A percentile compares a stretch with the other conserved stretches of the same genome.
These are phyloP conservation scores for Aphelinus atriplicis DNA, from an alignment of 1,140 invertebrate genomes.

Conservation along the genomic window DNA sequence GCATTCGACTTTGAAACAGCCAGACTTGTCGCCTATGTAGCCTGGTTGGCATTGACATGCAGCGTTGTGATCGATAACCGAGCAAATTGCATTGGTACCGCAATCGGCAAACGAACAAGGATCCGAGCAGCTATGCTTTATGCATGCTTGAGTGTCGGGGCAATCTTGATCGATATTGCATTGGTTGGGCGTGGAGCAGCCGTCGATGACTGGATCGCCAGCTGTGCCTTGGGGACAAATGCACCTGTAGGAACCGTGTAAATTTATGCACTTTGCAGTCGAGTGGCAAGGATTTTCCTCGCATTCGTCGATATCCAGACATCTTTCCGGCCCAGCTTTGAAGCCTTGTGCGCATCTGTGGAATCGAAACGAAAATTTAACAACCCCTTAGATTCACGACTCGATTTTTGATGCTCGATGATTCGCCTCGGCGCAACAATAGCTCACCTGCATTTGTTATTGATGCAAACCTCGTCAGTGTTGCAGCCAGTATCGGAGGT, in stretches of 20 bases:
- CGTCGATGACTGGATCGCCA: constrained; percentile 80
- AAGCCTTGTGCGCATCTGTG: constrained; percentile 76
- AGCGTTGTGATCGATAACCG: constrained; percentile 75
- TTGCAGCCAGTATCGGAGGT: constrained; percentile 83
- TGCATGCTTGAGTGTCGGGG: constrained; percentile 76
- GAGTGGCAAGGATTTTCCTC: constrained; percentile 81
- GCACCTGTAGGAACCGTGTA: constrained; percentile 83
- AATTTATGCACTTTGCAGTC: constrained; percentile 81
- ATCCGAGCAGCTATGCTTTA: constrained; percentile 78
- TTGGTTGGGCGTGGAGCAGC: constrained; percentile 78
- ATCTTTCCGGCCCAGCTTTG: constrained; percentile 74
- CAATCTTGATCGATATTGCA: constrained; percentile 78
- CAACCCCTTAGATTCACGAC: no score
- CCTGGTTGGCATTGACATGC: constrained; percentile 80
- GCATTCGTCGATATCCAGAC: constrained; percentile 83
- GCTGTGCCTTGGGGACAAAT: constrained; percentile 79
- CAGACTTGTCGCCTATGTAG: constrained; percentile 82
- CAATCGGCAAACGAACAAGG: constrained; percentile 77
- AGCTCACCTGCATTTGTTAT: constrained; percentile 76
- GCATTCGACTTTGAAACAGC: constrained; percentile 88
- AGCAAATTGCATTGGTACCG: constrained; percentile 78
- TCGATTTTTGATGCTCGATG: no score
- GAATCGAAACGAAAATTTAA: background rate
- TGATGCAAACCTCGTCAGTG: constrained; percentile 80
- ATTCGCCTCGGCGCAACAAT: background rate